Evolutionary conservation across 1,140 invertebrate species (phyloP), one percentile per base, ranked within the genome.

Genomic region (Pentalonia nigronervosa): DNA sequence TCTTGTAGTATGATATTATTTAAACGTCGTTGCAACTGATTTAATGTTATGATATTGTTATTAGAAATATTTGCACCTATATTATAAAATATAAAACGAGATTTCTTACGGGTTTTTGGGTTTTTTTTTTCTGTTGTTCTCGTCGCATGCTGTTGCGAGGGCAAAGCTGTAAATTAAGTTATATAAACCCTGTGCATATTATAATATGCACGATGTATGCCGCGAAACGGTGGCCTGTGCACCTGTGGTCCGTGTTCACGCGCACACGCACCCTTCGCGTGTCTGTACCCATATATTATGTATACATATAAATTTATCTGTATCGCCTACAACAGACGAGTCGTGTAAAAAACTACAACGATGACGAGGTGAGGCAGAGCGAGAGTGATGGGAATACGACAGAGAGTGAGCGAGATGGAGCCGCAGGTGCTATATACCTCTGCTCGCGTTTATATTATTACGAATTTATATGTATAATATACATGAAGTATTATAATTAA

Each of bases 101-200:
- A 76, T 76, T n/a, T 76, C 30, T 67, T n/a, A 67, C 11, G 11
- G 9, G 41, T 2, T 41, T 41, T 60, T 30, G 0, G 30, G 17
- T 41, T 83, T 36, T 41, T 2, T 41, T 41, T 41, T 84, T 17
- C 3, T 2, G 30, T 76, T 34, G 23, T 83, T 23, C 8, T 83
- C 34, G 1, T n/a, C 20, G 21, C 11, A 1, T 25, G 41, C 25
- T 41, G 83, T 41, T 36, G 14, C 36, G 0, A 84, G 34, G 84
- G 45, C 2, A 14, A 87, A 47, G 17, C 47, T 53, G 47, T 53
- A 89, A 89, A 53, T 89, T 53, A 89, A 89, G 48, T 89, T 89
- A 89, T 53, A 89, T 53, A 23, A n/a, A 20, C n/a, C 25, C 87
- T 30, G 45, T 7, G 41, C 47, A 50, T 87, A 48, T 48, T 48